Percentiles rank a stretch among this genome's conserved stretches.
These are phyloP conservation scores for Pseudococcus viburni DNA, from an alignment of 2,888 invertebrate genomes.

Conservation along the genomic window DNA sequence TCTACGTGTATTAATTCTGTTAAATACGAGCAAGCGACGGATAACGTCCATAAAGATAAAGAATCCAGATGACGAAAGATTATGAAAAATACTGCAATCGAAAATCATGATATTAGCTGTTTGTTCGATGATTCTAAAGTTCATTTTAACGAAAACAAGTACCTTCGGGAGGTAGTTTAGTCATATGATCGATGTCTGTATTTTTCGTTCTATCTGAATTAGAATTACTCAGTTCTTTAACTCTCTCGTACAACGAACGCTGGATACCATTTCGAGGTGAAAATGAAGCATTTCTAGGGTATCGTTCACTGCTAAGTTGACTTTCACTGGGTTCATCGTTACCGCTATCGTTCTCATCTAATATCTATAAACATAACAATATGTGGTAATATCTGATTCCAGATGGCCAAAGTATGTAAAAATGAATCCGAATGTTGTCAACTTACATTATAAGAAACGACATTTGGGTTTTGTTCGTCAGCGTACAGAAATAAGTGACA, in stretches of 20 bases:
- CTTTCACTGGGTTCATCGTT: slow-evolving; percentile 85
- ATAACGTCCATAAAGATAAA: slow-evolving; percentile 90
- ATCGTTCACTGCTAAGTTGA: slow-evolving; percentile 60
- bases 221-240: slow-evolving; percentile 56
- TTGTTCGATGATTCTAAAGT: background rate
- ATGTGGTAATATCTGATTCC: background rate
- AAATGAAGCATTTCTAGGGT: slow-evolving; percentile 25
- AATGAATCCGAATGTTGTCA: slow-evolving; percentile 31
- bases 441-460: slow-evolving; percentile 45
- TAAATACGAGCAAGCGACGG: slow-evolving; percentile 90
- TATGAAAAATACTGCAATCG: slow-evolving; percentile 80
- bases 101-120: slow-evolving; percentile 64
- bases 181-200: slow-evolving; percentile 65
- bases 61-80: slow-evolving; percentile 93
- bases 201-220: slow-evolving; percentile 48
- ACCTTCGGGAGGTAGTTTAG: slow-evolving; percentile 69
- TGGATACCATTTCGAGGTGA: slow-evolving; percentile 63
- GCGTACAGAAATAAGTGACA: slow-evolving; percentile 95
- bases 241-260: slow-evolving; percentile 65
- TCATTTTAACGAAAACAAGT: background rate
- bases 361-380: slow-evolving; percentile 74
- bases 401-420: slow-evolving; percentile 63
- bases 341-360: slow-evolving; percentile 93
- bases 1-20: slow-evolving; percentile 84
- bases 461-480: slow-evolving; percentile 74